Conservation (phyloP, 2,797 vertebrate genomes). For the Spinus olivaceus region DNA sequence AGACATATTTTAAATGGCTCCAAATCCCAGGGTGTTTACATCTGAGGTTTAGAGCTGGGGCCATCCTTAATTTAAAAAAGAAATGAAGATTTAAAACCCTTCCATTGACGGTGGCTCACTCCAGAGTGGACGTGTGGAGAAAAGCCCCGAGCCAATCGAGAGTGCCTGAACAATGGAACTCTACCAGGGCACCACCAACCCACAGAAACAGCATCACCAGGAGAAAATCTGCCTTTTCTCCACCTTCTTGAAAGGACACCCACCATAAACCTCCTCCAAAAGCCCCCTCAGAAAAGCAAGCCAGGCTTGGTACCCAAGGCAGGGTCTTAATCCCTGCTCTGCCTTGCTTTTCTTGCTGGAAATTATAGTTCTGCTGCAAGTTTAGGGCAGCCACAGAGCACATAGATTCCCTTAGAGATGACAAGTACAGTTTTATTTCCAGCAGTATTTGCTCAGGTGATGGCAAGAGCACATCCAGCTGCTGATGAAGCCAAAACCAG, state of each 20-base stretch:
- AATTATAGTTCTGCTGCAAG: not conserved
- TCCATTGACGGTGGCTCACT: not conserved
- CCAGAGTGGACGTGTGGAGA: rapidly evolving
- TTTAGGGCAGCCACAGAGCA: not conserved
- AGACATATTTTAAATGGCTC: not conserved
- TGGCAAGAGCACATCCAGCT: not conserved
- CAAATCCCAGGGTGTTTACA: not conserved
- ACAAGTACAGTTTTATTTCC: not conserved
- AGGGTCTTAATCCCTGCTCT: not conserved
- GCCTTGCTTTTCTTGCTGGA: not conserved
- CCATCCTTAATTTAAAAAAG: not conserved
- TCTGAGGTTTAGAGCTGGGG: not conserved
- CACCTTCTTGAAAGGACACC: rapidly evolving
- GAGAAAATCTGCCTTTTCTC: not conserved
- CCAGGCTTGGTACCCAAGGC: not conserved
- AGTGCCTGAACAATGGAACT: not conserved
- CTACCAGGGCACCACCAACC: not conserved
- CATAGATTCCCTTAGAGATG: not conserved
- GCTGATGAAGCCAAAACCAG: not conserved
- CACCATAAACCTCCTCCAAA: not conserved
- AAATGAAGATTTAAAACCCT: not conserved
- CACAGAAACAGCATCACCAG: not conserved
- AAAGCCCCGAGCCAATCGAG: rapidly evolving
- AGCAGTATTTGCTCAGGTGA: not conserved
- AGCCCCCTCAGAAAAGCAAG: not conserved